Evolutionary conservation across 64 coral and sea anemone species (phyloP), one percentile per base, ranked within the genome.

Genomic region (Actinia equina): DNA sequence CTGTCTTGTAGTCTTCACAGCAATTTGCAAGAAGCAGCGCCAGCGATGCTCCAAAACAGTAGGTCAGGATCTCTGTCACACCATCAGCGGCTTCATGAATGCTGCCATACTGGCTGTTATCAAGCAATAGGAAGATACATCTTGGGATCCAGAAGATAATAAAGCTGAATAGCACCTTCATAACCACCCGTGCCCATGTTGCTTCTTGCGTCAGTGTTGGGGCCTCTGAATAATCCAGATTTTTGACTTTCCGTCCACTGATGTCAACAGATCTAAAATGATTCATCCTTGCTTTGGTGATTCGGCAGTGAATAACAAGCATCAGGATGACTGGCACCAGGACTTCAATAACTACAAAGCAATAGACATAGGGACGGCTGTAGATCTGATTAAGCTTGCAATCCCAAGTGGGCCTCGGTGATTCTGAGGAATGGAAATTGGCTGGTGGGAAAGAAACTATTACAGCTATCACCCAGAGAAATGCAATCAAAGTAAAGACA

Each of bases 1-100:
- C 88, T 76, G 93, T 83, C 80, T 80, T 96, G 79, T 92, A 93
- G 22, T 93, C 94, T 2, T 82, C 83, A 79, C 91, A 90, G 82
- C 88, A 96, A 58, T 89, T 88, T 18, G 88, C 85, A 87, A 90
- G 88, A 23, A 96, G 58, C 20, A 96, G 23, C 4, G 94, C 87
- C 20, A 96, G 86, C 5, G 94, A 93, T 7, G 94, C 91, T 10
- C 89, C 89, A 37, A 96, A 96, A 64, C 94, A 96, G 44, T 96
- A 96, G 0, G 94, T 96, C 80, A 93, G 59, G 51, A 96, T 96
- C 43, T 96, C 94, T 16, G 94, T 96, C 53, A 93, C 69, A 7
- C 94, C 94, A 88, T 96, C 94, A 16, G 91, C 94, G 17, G 93
- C 88, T 82, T 96, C 91, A 83, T 96, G 94, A 15, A 96, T 92